Evolutionary conservation across 2,797 vertebrate species (phyloP), one percentile per base, ranked within the genome.

Genomic region (Platyrinchus mystaceus): DNA sequence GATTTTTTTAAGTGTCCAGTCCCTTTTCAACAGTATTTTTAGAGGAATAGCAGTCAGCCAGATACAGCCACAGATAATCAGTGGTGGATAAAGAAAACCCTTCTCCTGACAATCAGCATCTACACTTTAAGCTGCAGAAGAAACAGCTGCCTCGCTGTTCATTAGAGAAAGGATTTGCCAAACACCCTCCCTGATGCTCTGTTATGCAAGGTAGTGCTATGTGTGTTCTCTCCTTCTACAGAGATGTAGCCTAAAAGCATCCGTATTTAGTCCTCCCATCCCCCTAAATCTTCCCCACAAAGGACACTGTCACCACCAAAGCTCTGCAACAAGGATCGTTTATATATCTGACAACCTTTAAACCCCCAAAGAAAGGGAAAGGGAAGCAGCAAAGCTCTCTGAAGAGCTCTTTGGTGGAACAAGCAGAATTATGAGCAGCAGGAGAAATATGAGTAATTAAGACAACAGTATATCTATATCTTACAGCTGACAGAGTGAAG

Each of bases 391-490:
- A 94, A 94, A 95, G 84, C 74, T 96, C 93, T 97, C 95, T 95
- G 81, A 97, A 97, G 92, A 91, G 88, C 77, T 94, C 71, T 96
- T 96, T 96, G 88, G 86, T 86, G 81, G 69, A 84, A 89, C 71
- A 92, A 96, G 84, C 78, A 96, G 86, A 97, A 96, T 97, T 96
- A 97, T 92, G 92, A 97, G 82, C 92, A 97, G 95, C 87, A 84
- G 87, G 90, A 96, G 86, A 96, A 97, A 97, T 89, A 93, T 67
- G 58, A 96, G 94, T 95, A 97, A 97, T 97, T 96, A 97, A 96
- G 96, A 97, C 96, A 97, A 97, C 90, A 90, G 94, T 93, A 94
- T 97, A 93, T 96, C 94, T 96, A 37, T 96, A 96, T 93, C 87
- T 96, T 94, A 89, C 89, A 95, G 90, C 93, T 92, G 86, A 96